phyloP scores from a whole-genome alignment of 2,888 invertebrate species.

The Rhogogaster chlorosoma region DNA sequence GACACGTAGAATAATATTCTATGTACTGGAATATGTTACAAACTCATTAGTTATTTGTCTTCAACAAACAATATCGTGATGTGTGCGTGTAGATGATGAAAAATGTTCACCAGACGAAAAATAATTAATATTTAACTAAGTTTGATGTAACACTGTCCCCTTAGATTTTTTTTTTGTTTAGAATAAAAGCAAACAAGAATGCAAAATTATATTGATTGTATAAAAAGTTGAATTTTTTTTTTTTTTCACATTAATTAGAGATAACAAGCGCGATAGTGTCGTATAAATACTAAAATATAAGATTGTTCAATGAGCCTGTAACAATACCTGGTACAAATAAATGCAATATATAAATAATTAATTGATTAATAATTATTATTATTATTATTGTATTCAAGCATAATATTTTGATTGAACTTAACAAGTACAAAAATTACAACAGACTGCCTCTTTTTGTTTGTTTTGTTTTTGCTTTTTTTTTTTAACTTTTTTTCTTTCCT shows the following conservation, averaged over 20 bases:
- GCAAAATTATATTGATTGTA: neutral
- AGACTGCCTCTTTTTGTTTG: constrained; percentile 34
- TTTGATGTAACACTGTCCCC: neutral
- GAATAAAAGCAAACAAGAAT: neutral
- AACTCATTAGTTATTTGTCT: neutral
- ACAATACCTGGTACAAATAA: constrained; percentile 29
- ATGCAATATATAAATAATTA: constrained; percentile 53
- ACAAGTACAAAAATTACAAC: constrained; percentile 48
- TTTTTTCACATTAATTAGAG: neutral
- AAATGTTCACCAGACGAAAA: neutral
- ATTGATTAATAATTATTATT: constrained; percentile 46
- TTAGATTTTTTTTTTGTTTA: neutral
- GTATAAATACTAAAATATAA: neutral
- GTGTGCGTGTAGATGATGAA: constrained; percentile 7
- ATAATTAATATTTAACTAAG: neutral
- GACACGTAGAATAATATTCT: constrained; percentile 22
- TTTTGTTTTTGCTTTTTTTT: neutral
- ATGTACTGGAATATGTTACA: constrained; percentile 14
- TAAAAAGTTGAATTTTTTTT: neutral
- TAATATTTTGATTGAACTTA: constrained; percentile 45
- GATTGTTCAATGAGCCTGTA: constrained; percentile 41
- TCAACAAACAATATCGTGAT: neutral
- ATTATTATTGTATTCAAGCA: constrained; percentile 34
- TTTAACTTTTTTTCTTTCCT: neutral
- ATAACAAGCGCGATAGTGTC: neutral